Base-by-base conservation (phyloP, 2,113 vertebrate genomes). In the Ascaphus truei region DNA sequence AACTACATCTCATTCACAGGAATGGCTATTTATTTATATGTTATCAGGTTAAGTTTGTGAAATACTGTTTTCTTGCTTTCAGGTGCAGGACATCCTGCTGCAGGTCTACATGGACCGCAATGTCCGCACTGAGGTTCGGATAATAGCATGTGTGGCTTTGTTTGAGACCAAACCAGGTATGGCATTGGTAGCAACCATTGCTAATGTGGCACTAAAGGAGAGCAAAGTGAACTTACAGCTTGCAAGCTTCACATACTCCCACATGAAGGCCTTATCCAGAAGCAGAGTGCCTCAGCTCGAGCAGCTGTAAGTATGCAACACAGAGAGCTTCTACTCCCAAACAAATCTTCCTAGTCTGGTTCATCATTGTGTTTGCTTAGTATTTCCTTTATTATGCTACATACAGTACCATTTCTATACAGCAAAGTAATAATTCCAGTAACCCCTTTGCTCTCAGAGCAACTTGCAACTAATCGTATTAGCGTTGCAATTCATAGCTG, bases 261-360 rank as follows among this genome's bases (percentile, higher is more conserved):
- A 93, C 64, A 87, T 96, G 75, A 93, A 89, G 77, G 85, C 90
- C 58, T 73, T 93, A 73, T 74, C 91, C 3, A 92, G 83, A 73
- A 91, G 86, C 79, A 86, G 75, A 0, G 34, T 82, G 5, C 79
- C 86, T 0, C 84, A 83, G 23, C 73, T 77, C 0, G 77, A 83
- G 31, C 73, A 84, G 51, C 63, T 93, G 94, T 96, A 90, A 90
- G 93, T 77, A 71, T 9, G 34, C 8, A 39, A 47, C 15, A 3
- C n/a, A 22, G n/a, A 8, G 1, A 3, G 15, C 16, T 33, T n/a
- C n/a, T n/a, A 16, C 3, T 13, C 15, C 4, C 18, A 37, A 15
- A 12, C 10, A 9, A 37, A 37, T 37, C 34, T 37, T 9, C 15
- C 34, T 12, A 12, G 2, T 37, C 3, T 33, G 10, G 10, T 4